Conservation (phyloP, 2,797 vertebrate genomes). For the Sardinella longiceps region DNA sequence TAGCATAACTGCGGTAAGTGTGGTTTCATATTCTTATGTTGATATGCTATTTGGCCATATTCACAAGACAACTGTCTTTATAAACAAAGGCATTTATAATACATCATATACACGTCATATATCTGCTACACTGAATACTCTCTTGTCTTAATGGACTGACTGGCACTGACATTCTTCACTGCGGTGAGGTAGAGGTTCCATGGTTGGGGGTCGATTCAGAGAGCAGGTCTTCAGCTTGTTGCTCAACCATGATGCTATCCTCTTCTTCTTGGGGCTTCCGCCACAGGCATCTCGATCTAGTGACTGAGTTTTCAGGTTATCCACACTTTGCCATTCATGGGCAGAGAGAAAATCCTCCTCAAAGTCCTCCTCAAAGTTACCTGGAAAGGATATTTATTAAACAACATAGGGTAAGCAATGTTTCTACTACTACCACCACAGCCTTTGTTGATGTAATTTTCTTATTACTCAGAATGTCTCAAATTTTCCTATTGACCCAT, state of each 20-base stretch:
- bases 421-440: too few relatives aligned
- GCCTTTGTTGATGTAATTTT: too few relatives aligned
- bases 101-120: background rate
- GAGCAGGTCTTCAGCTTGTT: conserved; percentile 3
- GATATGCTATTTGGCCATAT: background rate
- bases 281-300: background rate
- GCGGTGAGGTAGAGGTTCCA: background rate
- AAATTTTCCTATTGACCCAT: too few relatives aligned
- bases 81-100: background rate
- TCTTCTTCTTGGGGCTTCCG: background rate
- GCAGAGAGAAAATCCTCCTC: background rate
- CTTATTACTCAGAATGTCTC: too few relatives aligned
- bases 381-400: too few relatives aligned
- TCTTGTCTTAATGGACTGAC: background rate
- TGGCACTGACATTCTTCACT: background rate
- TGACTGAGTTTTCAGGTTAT: background rate
- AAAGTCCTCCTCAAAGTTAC: background rate
- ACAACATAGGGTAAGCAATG: too few relatives aligned
- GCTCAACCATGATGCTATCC: background rate
- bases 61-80: background rate
- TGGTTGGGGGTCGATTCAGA: background rate
- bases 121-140: background rate
- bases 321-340: background rate
- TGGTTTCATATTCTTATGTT: background rate
- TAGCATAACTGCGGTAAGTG: background rate